Base-by-base conservation (phyloP, 2,113 vertebrate species). In the Osmerus mordax region DNA sequence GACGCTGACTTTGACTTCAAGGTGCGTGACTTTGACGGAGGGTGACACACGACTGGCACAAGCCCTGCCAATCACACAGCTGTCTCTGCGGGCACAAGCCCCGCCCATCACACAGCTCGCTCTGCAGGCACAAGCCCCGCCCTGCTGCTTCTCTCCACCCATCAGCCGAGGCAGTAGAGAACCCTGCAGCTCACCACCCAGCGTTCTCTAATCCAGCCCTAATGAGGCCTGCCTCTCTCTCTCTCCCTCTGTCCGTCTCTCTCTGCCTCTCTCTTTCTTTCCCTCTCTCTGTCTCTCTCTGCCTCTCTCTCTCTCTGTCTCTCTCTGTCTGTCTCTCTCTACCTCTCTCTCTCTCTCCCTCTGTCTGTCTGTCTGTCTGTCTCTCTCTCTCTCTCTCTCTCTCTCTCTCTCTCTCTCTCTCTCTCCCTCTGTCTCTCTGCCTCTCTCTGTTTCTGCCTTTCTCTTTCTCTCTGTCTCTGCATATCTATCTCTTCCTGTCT, bases 1-100 rank as follows among this genome's bases (percentile, higher is more conserved):
- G 96, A 98, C 16, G 90, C 94, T 0, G 96, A 99, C 79, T 99
- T 99, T 77, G 97, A 99, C 89, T 99, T 99, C 78, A 99, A 99
- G 94, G 97, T 99, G 86, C 51, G 88, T 84, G 81, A 41, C 72
- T 77, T 68, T 55, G 59, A 60, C 69, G 2, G 8, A 23, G 19
- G n/a, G 41, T 21, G 28, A 64, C 47, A 70, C 64, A 65, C 25
- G 25, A 3, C 25, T 28, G 32, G 32, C 32, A 47, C 36, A 41
- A 41, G 36, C 36, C n/a, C n/a, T n/a, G n/a, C n/a, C n/a, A n/a
- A n/a, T n/a, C 4, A 4, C 32, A 55, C 53, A 25, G 62, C 8
- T 60, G 2, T 28, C 75, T 69, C 62, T 67, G 72, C 41, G 12
- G 41, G 9, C 41, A 47, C 36, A 41, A 41, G 36, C 36, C 36